phyloP scores from a whole-genome alignment of 2,797 vertebrate genomes.

The Nyctibius grandis region DNA sequence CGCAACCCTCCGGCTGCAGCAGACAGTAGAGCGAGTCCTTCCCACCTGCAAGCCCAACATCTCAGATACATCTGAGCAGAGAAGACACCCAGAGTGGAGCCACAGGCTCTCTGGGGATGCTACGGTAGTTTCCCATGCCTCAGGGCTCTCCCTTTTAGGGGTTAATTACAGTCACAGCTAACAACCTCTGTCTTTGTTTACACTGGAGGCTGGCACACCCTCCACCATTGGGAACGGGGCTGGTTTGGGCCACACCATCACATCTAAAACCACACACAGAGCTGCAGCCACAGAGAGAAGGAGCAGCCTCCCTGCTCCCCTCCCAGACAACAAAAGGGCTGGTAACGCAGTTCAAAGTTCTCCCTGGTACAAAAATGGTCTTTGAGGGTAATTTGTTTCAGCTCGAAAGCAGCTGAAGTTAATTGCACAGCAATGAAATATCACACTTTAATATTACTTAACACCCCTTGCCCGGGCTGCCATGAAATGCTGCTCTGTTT shows the following conservation, averaged over 20 bases:
- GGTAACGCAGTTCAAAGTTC: not conserved
- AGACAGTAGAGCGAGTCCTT: not conserved
- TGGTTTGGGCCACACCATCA: not conserved
- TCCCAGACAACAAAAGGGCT: not conserved
- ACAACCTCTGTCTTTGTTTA: not conserved
- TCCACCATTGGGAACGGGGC: not conserved
- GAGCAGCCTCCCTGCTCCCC: not conserved
- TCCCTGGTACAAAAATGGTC: not conserved
- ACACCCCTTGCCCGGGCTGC: not conserved
- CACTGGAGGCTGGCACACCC: not conserved
- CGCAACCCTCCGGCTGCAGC: fast-evolving
- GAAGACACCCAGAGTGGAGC: not conserved
- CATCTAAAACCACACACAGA: not conserved
- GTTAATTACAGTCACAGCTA: not conserved
- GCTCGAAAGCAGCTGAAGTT: constrained; percentile 39
- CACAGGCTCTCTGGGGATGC: not conserved
- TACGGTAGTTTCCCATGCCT: not conserved
- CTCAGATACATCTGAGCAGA: fast-evolving
- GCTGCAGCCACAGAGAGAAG: not conserved
- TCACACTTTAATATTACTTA: not conserved
- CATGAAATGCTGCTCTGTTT: fast-evolving
- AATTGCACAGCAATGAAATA: constrained; percentile 16
- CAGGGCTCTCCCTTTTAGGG: not conserved
- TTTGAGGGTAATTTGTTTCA: constrained; percentile 24
- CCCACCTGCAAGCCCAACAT: not conserved